Conservation (phyloP, 2,888 invertebrate species). For the Amphiduros pacificus region DNA sequence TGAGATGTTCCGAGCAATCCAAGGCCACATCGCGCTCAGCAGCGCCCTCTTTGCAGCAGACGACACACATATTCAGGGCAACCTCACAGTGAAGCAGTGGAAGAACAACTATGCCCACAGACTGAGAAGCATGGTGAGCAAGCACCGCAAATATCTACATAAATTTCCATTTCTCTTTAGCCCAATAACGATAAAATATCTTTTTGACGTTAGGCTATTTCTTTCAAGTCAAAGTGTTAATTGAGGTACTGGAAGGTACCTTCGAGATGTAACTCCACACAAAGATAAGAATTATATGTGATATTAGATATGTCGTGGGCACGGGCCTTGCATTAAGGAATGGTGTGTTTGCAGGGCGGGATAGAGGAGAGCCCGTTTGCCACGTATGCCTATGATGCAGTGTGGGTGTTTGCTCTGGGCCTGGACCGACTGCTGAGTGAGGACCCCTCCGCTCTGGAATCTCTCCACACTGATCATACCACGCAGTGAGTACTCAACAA, state of each 20-base stretch:
- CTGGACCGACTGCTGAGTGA: slow-evolving; percentile 69
- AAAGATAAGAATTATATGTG: no score
- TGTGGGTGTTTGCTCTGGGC: slow-evolving; percentile 78
- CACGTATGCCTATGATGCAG: slow-evolving; percentile 79
- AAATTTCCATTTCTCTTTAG: no score
- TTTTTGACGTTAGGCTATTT: no score
- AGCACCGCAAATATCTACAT: no score
- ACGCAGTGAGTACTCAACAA: slow-evolving; percentile 42
- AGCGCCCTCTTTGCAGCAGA: slow-evolving; percentile 71
- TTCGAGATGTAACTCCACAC: no score
- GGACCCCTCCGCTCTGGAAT: slow-evolving; percentile 61
- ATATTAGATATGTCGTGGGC: no score
- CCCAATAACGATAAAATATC: no score
- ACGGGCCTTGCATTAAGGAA: no score
- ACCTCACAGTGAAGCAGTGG: slow-evolving; percentile 69
- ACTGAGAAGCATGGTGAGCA: slow-evolving; percentile 39
- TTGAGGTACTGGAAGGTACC: no score
- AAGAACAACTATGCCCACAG: slow-evolving; percentile 40
- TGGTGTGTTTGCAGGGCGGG: no score
- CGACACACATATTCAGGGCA: slow-evolving; percentile 65
- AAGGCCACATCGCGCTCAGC: slow-evolving; percentile 73
- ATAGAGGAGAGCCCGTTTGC: slow-evolving; percentile 70
- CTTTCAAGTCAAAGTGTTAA: no score
- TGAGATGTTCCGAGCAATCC: slow-evolving; percentile 68
- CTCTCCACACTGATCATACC: slow-evolving; percentile 41